Conservation (phyloP, 2,113 vertebrate genomes). For the Antidorcas marsupialis region DNA sequence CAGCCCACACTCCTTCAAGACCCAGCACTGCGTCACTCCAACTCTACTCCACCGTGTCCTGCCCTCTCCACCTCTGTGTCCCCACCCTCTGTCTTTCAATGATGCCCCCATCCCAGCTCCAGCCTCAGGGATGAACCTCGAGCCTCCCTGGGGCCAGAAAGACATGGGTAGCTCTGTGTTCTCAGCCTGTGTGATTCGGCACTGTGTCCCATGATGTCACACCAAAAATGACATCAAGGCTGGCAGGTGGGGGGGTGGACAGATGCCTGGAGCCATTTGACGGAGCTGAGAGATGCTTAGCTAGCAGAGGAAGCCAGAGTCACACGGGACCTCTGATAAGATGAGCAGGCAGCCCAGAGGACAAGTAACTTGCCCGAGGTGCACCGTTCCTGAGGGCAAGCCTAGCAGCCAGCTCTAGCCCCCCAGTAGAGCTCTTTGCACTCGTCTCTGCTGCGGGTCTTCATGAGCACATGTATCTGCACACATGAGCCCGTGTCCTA, state of each 20-base stretch:
- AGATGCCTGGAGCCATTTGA: not conserved
- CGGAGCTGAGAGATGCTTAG: not conserved
- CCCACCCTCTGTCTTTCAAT: accelerated
- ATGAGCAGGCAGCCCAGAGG: not conserved
- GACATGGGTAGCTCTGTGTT: no score
- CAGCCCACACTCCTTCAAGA: not conserved
- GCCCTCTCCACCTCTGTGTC: not conserved
- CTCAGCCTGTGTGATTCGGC: not conserved
- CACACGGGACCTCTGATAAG: not conserved
- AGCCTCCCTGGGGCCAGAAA: not conserved
- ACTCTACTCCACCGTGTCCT: not conserved
- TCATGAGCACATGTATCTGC: not conserved
- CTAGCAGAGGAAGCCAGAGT: not conserved
- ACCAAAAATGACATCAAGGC: not conserved
- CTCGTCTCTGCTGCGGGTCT: not conserved
- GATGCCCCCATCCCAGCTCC: no score
- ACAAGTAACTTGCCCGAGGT: not conserved
- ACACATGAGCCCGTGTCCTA: not conserved
- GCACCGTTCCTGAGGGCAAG: not conserved
- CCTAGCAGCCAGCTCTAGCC: not conserved
- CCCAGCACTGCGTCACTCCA: not conserved
- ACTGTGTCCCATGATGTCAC: not conserved
- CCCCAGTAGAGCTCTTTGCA: not conserved
- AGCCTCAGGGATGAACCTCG: not conserved
- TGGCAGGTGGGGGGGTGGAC: not conserved